These are phyloP conservation scores for Sinocyclocheilus maitianheensis DNA, from an alignment of 2,113 vertebrate genomes.

Conservation along the genomic window DNA sequence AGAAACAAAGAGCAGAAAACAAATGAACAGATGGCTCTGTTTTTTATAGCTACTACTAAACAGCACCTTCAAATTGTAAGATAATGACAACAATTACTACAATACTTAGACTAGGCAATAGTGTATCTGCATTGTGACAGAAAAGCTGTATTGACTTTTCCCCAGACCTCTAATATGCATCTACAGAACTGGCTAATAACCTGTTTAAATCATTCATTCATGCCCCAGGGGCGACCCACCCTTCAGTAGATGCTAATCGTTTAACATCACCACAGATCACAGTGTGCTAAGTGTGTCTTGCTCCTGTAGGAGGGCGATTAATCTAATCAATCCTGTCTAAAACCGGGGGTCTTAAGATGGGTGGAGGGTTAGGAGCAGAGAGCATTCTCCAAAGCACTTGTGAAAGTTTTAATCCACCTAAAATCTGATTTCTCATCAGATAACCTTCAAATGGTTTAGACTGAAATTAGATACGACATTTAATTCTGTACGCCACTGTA, in stretches of 20 bases:
- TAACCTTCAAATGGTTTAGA: not conserved
- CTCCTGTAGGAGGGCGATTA: conserved; percentile 10
- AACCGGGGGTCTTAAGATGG: conserved; percentile 6
- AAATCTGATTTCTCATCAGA: not conserved
- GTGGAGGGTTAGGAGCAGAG: conserved; percentile 6
- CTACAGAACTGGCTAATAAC: conserved; percentile 27
- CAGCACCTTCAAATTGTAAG: not conserved
- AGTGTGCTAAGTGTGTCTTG: conserved; percentile 42
- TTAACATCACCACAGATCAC: conserved; percentile 26
- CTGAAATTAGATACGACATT: not conserved
- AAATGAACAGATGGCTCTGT: not conserved
- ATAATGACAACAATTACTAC: not conserved
- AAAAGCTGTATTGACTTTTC: not conserved
- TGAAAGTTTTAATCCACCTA: not conserved
- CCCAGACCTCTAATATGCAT: conserved; percentile 1
- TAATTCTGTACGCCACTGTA: not conserved
- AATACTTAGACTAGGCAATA: not conserved
- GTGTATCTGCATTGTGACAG: not conserved
- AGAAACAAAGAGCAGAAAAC: not conserved
- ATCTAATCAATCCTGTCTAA: conserved; percentile 17
- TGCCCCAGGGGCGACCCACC: conserved; percentile 30
- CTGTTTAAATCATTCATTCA: conserved; percentile 29
- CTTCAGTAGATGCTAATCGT: conserved; percentile 29
- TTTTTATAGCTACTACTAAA: conserved; percentile 7
- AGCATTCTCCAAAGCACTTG: not conserved